Conservation (phyloP, 2,888 invertebrate genomes). For the Apoda limacodes region DNA sequence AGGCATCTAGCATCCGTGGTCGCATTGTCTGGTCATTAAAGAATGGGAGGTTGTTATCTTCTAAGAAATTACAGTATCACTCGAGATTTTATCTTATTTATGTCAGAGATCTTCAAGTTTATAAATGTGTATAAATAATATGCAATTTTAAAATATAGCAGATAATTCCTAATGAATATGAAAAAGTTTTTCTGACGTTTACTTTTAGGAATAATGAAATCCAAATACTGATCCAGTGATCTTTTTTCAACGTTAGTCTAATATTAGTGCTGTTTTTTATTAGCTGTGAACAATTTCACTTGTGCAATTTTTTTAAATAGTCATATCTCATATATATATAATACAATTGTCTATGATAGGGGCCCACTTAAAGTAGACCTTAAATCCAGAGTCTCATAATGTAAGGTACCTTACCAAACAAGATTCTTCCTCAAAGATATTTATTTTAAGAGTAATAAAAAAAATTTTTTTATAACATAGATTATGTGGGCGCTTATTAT, state of each 20-base stretch:
- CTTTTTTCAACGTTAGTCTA: slow-evolving; percentile 40
- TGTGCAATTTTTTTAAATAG: slow-evolving; percentile 69
- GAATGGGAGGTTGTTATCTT: slow-evolving; percentile 39
- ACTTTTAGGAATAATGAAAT: no score
- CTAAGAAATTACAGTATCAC: slow-evolving; percentile 68
- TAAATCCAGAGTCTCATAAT: slow-evolving; percentile 45
- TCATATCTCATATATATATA: slow-evolving; percentile 67
- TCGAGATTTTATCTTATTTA: slow-evolving; percentile 58
- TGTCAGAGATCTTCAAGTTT: slow-evolving; percentile 47
- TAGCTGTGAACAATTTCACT: slow-evolving; percentile 68
- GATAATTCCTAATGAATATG: no score
- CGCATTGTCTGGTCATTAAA: slow-evolving; percentile 50
- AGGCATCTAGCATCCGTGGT: slow-evolving; percentile 67
- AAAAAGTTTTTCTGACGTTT: no score
- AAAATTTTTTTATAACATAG: slow-evolving; percentile 38
- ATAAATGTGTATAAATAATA: background rate
- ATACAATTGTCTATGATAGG: slow-evolving; percentile 66
- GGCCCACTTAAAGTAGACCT: slow-evolving; percentile 56
- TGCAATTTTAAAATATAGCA: no score
- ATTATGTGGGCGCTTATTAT: slow-evolving; percentile 67
- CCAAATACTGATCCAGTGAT: slow-evolving; percentile 42
- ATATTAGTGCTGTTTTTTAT: slow-evolving; percentile 48
- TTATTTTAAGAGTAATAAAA: slow-evolving; percentile 48
- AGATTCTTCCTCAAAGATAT: slow-evolving; percentile 63
- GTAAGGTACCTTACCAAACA: slow-evolving; percentile 51